A percentile compares a stretch with the other conserved stretches of the same genome.
Conservation (phyloP, 2,113 vertebrate genomes). For the Mungos mungo region DNA sequence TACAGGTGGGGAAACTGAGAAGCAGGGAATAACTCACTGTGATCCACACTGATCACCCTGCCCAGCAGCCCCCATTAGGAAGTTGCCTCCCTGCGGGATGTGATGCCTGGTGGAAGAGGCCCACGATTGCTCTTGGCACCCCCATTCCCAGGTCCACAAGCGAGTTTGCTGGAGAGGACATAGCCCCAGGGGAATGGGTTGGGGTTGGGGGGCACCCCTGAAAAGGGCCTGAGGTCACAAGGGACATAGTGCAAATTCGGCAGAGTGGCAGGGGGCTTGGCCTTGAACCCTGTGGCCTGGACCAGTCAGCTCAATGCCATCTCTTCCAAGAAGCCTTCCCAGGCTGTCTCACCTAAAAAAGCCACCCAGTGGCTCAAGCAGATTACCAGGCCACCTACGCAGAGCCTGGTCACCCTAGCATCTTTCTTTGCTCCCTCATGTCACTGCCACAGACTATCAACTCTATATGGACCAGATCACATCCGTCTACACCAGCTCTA, state of each 20-base stretch:
- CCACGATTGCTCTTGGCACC: rapidly evolving
- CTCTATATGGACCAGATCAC: rapidly evolving
- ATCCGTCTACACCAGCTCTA: not conserved
- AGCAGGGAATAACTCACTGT: rapidly evolving
- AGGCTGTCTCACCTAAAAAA: not conserved
- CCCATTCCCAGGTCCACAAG: not conserved
- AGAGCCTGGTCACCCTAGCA: not conserved
- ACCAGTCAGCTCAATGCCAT: not conserved
- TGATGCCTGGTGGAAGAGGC: rapidly evolving
- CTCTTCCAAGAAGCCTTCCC: not conserved
- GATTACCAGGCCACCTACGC: rapidly evolving
- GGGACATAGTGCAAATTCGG: not conserved
- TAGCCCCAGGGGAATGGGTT: not conserved
- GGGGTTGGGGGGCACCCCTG: rapidly evolving
- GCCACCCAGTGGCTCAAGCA: rapidly evolving
- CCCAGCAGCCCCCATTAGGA: no score
- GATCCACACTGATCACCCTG: not conserved
- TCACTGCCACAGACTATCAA: not conserved
- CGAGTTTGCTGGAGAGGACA: not conserved
- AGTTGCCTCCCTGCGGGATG: not conserved
- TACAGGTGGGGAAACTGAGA: not conserved
- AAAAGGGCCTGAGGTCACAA: not conserved
- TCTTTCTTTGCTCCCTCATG: rapidly evolving
- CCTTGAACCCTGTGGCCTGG: not conserved
- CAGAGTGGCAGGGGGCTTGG: not conserved